Base-by-base conservation (phyloP, 2,888 invertebrate species). In the Dasypolia templi region DNA sequence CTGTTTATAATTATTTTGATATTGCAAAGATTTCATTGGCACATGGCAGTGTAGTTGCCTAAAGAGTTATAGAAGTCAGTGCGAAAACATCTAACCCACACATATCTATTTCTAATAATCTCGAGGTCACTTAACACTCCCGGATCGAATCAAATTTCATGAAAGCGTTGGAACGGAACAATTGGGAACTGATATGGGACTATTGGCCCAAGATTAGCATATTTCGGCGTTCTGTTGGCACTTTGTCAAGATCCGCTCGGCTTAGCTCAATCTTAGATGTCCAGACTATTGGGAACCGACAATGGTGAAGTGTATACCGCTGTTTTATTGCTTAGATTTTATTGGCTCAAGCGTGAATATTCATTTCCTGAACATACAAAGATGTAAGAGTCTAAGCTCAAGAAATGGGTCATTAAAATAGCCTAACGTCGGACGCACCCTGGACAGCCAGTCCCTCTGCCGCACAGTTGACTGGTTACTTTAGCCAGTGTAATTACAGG, bases 191-290 rank as follows among this genome's bases (percentile, higher is more conserved):
- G 64, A 65, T 81, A 68, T 68, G 49, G 29, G 53, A 51, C 49
- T 65, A 63, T 79, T 61, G 59, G 42, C 12, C 29, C 59, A 44
- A 64, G 63, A 78, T 75, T 78, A 68, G 64, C 82, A 68, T 75
- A 81, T 61, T 58, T 29, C 14, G 29, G 49, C 22, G 29, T 17
- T 51, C 32, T 44, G n/a, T 68, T 75, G 78, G 68, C 79, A 56
- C 14, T 1, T 12, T 6, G 76, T 67, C 78, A 75, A 51, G 29
- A 22, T 39, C 9, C 32, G 19, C 46, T 22, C 14, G 35, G 58
- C 12, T 72, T 29, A 68, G 53, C 3, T 22, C 49, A 35, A 49
- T 81, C 67, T 67, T 67, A 64, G 58, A 12, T 64, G 58, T 67
- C 59, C 53, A 63, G 46, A 67, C 39, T 64, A 74, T 67, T 81